phyloP scores from a whole-genome alignment of 2,888 invertebrate species.

The Xylocampa areola region DNA sequence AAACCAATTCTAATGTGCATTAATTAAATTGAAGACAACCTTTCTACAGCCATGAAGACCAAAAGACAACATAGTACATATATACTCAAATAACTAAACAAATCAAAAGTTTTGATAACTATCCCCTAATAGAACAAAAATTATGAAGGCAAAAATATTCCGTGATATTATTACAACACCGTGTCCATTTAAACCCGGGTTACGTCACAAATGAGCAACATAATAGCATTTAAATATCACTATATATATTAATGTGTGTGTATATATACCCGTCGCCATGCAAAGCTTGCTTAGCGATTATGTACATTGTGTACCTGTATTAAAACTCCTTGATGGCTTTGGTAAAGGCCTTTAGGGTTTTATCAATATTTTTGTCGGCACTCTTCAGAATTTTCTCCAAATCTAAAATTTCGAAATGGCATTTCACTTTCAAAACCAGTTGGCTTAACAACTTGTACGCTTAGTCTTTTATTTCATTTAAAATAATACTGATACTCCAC shows the following conservation, averaged over 20 bases:
- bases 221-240: constrained; percentile 27
- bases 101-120: background rate
- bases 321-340: constrained; percentile 76
- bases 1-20: too few relatives aligned
- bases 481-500: background rate
- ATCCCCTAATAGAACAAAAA: background rate
- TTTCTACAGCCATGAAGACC: background rate
- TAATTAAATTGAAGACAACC: background rate
- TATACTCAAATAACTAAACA: background rate
- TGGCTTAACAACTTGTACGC: background rate
- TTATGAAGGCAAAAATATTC: too few relatives aligned
- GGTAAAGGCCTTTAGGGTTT: constrained; percentile 75
- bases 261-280: constrained; percentile 61
- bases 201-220: constrained; percentile 47
- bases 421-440: constrained; percentile 8
- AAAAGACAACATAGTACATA: background rate
- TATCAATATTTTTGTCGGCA: constrained; percentile 77
- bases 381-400: constrained; percentile 72
- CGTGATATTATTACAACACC: constrained; percentile 2
- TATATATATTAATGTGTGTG: constrained; percentile 29
- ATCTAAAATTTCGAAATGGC: constrained; percentile 65
- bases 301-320: constrained; percentile 62
- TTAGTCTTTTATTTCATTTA: too few relatives aligned
- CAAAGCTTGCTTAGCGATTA: constrained; percentile 66
- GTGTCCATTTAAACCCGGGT: constrained; percentile 6